A percentile compares a stretch with the other conserved stretches of the same genome.
Conservation (phyloP, 2,888 invertebrate genomes). For the Amphipoea lucens region DNA sequence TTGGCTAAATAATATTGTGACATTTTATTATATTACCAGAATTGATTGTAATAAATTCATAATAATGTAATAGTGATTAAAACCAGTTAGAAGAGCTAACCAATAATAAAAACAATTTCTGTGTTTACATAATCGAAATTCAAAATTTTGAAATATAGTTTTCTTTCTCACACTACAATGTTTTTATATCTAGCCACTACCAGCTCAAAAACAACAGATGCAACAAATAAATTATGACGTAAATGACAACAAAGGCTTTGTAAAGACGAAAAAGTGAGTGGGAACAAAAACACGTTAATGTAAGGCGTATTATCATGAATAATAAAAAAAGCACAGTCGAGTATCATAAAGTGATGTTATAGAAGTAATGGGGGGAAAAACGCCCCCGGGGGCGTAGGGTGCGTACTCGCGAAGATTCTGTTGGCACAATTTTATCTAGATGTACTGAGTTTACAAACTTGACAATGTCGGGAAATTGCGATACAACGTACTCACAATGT, state of each 20-base stretch:
- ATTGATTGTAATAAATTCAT: background rate
- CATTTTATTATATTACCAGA: background rate
- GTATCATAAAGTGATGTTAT: slow-evolving; percentile 88
- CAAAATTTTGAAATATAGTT: background rate
- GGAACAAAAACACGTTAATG: slow-evolving; percentile 83
- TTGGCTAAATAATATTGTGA: background rate
- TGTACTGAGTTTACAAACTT: slow-evolving; percentile 59
- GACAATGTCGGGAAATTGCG: slow-evolving; percentile 47
- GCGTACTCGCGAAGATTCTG: slow-evolving; percentile 66
- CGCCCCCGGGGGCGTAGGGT: slow-evolving; percentile 76
- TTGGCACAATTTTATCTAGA: slow-evolving; percentile 60
- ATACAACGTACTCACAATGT: slow-evolving; percentile 38
- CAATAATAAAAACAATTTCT: background rate
- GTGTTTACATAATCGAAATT: background rate
- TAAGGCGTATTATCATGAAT: slow-evolving; percentile 87
- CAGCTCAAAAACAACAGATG: slow-evolving; percentile 48
- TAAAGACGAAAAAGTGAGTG: slow-evolving; percentile 68
- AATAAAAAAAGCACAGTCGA: slow-evolving; percentile 85
- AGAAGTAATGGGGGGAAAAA: slow-evolving; percentile 87
- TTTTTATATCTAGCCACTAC: slow-evolving; percentile 10
- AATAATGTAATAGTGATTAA: background rate
- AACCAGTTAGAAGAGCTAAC: background rate
- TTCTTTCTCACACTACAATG: background rate
- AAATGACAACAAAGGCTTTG: slow-evolving; percentile 69
- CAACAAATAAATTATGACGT: slow-evolving; percentile 74